Evolutionary conservation across 2,797 vertebrate species (phyloP).

Genomic region (Natrix natrix): DNA sequence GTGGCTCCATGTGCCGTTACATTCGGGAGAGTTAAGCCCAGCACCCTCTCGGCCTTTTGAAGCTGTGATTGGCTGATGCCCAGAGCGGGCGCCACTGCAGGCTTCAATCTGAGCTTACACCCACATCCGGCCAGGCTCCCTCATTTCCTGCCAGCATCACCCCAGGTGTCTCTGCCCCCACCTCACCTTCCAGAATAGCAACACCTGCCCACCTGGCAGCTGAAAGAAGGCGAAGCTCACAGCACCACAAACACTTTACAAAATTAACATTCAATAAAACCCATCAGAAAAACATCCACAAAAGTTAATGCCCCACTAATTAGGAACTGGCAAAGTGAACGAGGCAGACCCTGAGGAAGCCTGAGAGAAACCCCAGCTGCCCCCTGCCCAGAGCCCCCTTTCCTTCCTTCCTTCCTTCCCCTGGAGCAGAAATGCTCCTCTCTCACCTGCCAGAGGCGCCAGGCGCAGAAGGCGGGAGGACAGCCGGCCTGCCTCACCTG

Average conservation of each 20-base stretch:
- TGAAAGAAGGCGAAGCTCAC: background rate
- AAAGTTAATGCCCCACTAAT: background rate
- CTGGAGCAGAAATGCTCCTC: background rate
- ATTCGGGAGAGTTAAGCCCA: too few relatives aligned
- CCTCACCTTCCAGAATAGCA: background rate
- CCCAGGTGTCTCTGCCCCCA: background rate
- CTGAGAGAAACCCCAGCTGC: background rate
- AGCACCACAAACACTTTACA: background rate
- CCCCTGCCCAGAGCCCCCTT: background rate
- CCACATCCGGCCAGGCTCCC: background rate
- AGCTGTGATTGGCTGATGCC: background rate
- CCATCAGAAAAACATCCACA: background rate
- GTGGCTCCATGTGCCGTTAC: too few relatives aligned
- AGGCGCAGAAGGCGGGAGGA: background rate
- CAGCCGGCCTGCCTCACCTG: too few relatives aligned
- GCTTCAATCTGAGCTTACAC: background rate
- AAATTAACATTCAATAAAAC: background rate
- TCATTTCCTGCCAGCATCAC: background rate
- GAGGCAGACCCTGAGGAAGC: background rate
- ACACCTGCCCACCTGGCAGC: background rate
- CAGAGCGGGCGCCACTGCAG: background rate
- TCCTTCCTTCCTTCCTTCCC: too few relatives aligned
- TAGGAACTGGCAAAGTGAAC: background rate
- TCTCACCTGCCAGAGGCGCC: background rate
- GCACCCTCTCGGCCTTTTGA: background rate